These are phyloP conservation scores for Drosophila nannoptera DNA, from an alignment of 1,140 invertebrate genomes.

Conservation along the genomic window DNA sequence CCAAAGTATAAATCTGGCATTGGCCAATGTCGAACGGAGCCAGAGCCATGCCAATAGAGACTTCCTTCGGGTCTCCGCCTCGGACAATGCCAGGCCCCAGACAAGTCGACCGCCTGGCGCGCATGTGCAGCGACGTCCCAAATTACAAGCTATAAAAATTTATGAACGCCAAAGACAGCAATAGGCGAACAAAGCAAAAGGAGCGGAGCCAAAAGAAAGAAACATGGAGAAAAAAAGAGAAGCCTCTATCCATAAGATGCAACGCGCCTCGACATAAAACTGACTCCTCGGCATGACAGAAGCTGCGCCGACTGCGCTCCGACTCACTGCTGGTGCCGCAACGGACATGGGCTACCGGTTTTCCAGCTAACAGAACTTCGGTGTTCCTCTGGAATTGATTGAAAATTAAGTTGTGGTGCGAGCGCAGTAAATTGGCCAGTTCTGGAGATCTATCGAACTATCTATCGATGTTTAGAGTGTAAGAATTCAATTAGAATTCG, in stretches of 20 bases:
- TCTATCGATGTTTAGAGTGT: constrained; percentile 13
- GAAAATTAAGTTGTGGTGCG: constrained; percentile 65
- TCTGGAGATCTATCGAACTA: background rate
- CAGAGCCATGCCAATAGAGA: constrained; percentile 46
- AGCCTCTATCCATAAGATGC: constrained; percentile 35
- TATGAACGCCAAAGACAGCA: constrained; percentile 60
- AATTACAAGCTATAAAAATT: constrained; percentile 76
- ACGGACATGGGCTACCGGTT: constrained; percentile 46
- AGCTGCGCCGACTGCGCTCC: constrained; percentile 6
- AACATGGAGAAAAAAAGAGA: constrained; percentile 4
- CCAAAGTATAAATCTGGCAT: constrained; percentile 58
- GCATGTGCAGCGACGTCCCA: constrained; percentile 57
- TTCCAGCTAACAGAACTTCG: background rate
- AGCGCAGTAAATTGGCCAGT: constrained; percentile 33
- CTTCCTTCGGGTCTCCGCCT: constrained; percentile 11
- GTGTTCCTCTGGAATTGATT: constrained; percentile 35
- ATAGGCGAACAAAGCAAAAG: constrained; percentile 30
- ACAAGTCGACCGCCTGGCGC: constrained; percentile 58
- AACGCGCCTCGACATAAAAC: constrained; percentile 43
- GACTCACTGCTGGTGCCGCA: constrained; percentile 15
- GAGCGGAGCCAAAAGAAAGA: background rate
- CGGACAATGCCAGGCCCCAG: constrained; percentile 12
- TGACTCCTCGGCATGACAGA: constrained; percentile 27
- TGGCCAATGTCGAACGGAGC: constrained; percentile 30
- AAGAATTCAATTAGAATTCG: constrained; percentile 56